phyloP scores from a whole-genome alignment of 2,113 vertebrate species.

The Eurypyga helias region DNA sequence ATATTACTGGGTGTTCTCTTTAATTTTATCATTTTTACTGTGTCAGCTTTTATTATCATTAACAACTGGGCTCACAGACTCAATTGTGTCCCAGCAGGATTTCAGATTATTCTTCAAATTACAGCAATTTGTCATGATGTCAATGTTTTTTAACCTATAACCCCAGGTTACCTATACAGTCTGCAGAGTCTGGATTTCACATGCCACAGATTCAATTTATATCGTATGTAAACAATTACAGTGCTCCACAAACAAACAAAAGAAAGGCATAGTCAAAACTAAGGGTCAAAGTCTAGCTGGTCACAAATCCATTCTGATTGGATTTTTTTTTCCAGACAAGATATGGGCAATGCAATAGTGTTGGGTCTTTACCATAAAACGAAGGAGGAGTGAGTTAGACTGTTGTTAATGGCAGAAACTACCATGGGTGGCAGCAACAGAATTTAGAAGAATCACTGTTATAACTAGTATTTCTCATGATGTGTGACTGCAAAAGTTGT shows the following conservation, averaged over 20 bases:
- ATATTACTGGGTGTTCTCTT: constrained; percentile 25
- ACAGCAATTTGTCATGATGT: constrained; percentile 67
- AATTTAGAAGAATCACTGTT: not conserved
- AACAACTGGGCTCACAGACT: constrained; percentile 37
- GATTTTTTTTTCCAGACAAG: not conserved
- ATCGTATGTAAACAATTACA: constrained; percentile 24
- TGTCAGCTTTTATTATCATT: constrained; percentile 74
- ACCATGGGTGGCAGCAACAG: not conserved
- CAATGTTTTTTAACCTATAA: constrained; percentile 59
- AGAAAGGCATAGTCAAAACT: constrained; percentile 15
- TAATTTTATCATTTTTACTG: constrained; percentile 61
- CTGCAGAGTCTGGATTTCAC: not conserved
- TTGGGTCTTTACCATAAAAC: not conserved
- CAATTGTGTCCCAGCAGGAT: constrained; percentile 54
- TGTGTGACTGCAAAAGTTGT: not conserved
- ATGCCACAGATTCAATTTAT: constrained; percentile 30
- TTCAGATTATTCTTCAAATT: constrained; percentile 69
- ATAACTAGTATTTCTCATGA: not conserved
- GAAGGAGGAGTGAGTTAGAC: not conserved
- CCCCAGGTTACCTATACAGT: constrained; percentile 13
- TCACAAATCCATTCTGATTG: not conserved
- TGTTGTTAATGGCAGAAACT: not conserved
- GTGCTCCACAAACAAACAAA: constrained; percentile 34
- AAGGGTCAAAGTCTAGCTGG: not conserved
- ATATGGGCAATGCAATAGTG: not conserved